phyloP scores from a whole-genome alignment of 2,888 invertebrate genomes.

The Tetranychus truncatus region DNA sequence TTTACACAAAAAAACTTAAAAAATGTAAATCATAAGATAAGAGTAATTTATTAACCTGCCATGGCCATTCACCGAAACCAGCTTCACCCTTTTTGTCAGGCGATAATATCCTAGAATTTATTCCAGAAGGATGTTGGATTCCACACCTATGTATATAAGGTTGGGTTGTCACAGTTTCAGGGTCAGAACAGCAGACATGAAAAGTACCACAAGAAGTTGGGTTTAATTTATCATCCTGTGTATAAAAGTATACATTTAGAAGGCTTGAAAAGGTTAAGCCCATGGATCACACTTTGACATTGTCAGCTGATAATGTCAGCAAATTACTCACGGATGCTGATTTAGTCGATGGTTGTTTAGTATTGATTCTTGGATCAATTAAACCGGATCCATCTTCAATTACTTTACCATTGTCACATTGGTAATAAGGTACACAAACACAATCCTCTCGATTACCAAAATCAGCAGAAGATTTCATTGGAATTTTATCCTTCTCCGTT shows the following conservation, averaged over 20 bases:
- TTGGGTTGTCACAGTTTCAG: conserved; percentile 23
- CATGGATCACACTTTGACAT: no score
- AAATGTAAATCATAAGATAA: background rate
- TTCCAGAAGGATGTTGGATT: conserved; percentile 49
- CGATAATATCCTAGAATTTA: conserved; percentile 51
- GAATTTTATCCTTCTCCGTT: background rate
- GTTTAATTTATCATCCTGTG: conserved; percentile 22
- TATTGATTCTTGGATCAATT: conserved; percentile 48
- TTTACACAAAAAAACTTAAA: background rate
- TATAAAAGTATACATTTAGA: background rate
- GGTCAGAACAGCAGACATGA: conserved; percentile 27
- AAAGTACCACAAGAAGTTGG: conserved; percentile 26
- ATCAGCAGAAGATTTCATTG: background rate
- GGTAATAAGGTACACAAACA: conserved; percentile 56
- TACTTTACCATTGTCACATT: conserved; percentile 48
- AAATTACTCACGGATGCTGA: background rate
- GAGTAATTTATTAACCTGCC: conserved; percentile 34
- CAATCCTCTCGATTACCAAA: conserved; percentile 34
- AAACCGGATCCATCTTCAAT: conserved; percentile 51
- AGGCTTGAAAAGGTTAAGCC: background rate
- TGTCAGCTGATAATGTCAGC: no score
- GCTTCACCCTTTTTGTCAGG: conserved; percentile 43
- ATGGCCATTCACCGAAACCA: conserved; percentile 50
- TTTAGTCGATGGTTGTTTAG: conserved; percentile 16
- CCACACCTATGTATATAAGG: conserved; percentile 41